Conservation (phyloP, 2,113 vertebrate genomes). For the Lichenostomus cassidix region DNA sequence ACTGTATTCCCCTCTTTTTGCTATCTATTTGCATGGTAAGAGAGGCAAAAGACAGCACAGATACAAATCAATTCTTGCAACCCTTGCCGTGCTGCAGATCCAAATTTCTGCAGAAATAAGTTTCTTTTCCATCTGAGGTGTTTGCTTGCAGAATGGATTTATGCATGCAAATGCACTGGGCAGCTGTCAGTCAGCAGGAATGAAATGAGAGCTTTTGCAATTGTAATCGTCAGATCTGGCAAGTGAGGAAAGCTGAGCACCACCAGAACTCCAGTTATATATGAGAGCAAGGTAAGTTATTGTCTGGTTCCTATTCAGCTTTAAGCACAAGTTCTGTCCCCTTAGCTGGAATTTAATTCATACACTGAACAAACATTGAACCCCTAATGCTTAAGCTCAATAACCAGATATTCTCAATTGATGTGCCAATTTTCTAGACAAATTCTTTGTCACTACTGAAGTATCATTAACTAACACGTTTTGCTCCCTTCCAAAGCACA, state of each 20-base stretch:
- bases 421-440: conserved; percentile 10
- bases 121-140: neutral
- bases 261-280: neutral
- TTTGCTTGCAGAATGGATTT: neutral
- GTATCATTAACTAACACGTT: conserved; percentile 31
- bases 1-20: neutral
- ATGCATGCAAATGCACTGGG: neutral
- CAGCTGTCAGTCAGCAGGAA: conserved; percentile 24
- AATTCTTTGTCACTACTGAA: conserved; percentile 23
- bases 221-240: neutral
- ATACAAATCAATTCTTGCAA: neutral
- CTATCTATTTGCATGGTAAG: neutral
- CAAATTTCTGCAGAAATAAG: neutral
- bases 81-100: neutral
- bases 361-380: neutral
- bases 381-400: neutral
- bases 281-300: neutral
- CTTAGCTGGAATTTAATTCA: neutral
- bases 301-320: neutral
- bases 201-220: neutral
- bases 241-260: neutral
- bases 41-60: neutral
- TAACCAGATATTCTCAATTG: neutral
- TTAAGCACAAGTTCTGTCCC: neutral
- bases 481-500: conserved; percentile 46